Base-by-base conservation (phyloP, 2,888 invertebrate genomes). In the Drosophila flavopinicola region DNA sequence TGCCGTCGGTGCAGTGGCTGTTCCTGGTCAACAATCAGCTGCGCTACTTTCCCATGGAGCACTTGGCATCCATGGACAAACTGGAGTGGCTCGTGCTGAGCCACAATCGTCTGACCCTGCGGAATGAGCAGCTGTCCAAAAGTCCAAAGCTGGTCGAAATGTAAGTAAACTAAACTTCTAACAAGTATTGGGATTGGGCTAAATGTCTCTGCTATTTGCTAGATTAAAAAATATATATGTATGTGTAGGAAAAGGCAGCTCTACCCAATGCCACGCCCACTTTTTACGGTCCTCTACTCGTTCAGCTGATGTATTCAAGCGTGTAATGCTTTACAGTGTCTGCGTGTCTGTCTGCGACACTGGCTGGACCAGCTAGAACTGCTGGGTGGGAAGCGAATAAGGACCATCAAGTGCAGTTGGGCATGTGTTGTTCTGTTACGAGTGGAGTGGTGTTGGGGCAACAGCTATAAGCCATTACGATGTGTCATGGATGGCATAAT, bases 61-160 rank as follows among this genome's bases (percentile, higher is more conserved):
- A 91, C 59, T 90, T 93, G 35, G 79, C 84, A 35, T 88, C 91
- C 54, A 89, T 92, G 74, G 87, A 77, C 1, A 74, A 79, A 5
- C 79, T 93, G 37, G 86, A 90, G 42, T 92, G 92, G 90, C 84
- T 93, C 83, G 89, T 92, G 70, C 79, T 94, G 42, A 92, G 91
- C 10, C 79, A 91, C 29, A 94, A 94, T 89, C 85, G 87, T 9
- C 79, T 94, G 32, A 92, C 91, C 2, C 84, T 92, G 48, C 87
- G 88, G 30, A 89, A 90, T 25, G 90, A 92, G 41, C 85, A 73
- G 33, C 92, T 94, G 75, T 92, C 93, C 6, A 78, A 87, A 65
- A 87, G 93, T 67, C 91, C 91, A 6, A 88, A 84, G 23, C 83
- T 93, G 9, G 84, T 72, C 49, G 92, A 93, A 76, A 82, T 93